Conservation (phyloP, 2,797 vertebrate genomes). For the Varecia variegata region DNA sequence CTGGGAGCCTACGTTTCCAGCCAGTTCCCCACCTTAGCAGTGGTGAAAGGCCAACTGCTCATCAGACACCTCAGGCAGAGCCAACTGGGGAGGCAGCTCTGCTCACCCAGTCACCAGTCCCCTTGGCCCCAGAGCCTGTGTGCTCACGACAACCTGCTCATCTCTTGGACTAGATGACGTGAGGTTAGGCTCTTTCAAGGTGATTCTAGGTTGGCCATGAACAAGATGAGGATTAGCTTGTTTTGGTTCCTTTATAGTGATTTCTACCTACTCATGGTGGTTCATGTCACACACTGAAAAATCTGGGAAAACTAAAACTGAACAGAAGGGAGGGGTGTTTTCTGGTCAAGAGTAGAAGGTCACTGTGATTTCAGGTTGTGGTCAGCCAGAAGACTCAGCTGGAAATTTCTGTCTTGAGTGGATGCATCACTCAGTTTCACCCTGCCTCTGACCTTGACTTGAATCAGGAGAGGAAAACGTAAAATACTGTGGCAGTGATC, state of each 20-base stretch:
- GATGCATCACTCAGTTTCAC: background rate
- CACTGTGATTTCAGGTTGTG: background rate
- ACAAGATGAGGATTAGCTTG: background rate
- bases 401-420: background rate
- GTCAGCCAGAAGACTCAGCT: background rate
- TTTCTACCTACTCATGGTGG: background rate
- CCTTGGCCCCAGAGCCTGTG: background rate
- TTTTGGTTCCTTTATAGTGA: background rate
- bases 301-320: background rate
- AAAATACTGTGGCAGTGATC: background rate
- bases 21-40: background rate
- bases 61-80: background rate
- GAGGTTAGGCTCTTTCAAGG: background rate
- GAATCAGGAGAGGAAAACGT: background rate
- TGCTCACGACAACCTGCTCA: rapidly evolving
- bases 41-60: too few relatives aligned
- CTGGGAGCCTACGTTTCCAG: background rate
- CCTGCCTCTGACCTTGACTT: background rate
- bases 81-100: rapidly evolving
- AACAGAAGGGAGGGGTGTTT: background rate
- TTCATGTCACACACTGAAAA: background rate
- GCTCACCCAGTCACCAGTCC: rapidly evolving
- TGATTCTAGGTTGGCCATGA: background rate
- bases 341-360: background rate
- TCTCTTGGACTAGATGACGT: background rate